These are phyloP conservation scores for Siniperca knerii DNA, from an alignment of 2,113 vertebrate genomes.

Conservation along the genomic window DNA sequence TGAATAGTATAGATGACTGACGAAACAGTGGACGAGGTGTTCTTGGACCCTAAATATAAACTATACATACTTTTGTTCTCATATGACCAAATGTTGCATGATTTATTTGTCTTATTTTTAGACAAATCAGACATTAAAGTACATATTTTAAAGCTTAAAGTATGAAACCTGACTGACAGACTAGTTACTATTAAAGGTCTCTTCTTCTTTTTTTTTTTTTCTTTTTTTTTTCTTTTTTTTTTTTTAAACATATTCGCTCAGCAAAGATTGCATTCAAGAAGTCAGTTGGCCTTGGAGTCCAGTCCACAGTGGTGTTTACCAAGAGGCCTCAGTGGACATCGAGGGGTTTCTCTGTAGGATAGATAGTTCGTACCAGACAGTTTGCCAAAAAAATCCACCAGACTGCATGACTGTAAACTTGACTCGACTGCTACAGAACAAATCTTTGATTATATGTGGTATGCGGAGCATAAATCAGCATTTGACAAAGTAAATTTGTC, in stretches of 20 bases:
- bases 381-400: conserved; percentile 5
- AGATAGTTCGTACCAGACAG: conserved; percentile 5
- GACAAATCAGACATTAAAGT: not conserved
- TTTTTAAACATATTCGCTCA: not conserved
- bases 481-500: not conserved
- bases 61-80: conserved; percentile 20
- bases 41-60: conserved; percentile 40
- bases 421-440: not conserved
- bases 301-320: conserved; percentile 40
- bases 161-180: not conserved
- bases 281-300: not conserved
- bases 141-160: not conserved
- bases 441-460: not conserved
- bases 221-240: no score
- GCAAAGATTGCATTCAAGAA: conserved; percentile 17
- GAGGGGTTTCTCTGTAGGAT: conserved; percentile 12
- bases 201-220: no score
- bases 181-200: not conserved
- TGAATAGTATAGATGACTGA: not conserved
- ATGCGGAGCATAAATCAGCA: not conserved
- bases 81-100: not conserved
- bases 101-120: conserved; percentile 28
- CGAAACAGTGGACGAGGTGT: not conserved
- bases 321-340: conserved; percentile 33
- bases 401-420: not conserved